phyloP scores from a whole-genome alignment of 2,797 vertebrate species.

The Ciconia nigra region DNA sequence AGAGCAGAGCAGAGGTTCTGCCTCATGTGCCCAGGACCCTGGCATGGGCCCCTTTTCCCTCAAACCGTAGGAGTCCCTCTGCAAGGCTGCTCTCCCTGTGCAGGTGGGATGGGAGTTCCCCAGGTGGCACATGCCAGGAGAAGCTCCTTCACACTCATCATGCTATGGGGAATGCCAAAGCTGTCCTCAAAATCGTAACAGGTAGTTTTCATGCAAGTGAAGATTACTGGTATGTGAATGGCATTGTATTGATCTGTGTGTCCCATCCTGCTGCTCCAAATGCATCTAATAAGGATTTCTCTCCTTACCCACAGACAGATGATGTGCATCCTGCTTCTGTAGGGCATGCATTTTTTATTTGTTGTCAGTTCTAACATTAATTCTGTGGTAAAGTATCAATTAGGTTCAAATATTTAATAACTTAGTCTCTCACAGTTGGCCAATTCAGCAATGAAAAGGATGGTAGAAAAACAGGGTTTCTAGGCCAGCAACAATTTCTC shows the following conservation, averaged over 20 bases:
- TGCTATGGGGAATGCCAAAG: neutral
- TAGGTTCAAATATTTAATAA: neutral
- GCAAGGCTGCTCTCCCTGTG: neutral
- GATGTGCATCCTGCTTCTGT: neutral
- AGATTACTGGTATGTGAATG: neutral
- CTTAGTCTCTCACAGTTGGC: neutral
- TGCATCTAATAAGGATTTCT: neutral
- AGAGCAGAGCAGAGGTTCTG: neutral
- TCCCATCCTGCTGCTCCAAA: neutral
- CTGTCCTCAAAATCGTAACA: neutral
- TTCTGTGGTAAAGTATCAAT: neutral
- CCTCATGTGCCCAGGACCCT: too few relatives aligned
- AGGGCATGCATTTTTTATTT: neutral
- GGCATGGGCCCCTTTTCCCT: neutral
- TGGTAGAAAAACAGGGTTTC: neutral
- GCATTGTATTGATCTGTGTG: neutral
- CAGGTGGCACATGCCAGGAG: rapidly evolving
- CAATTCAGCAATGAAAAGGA: neutral
- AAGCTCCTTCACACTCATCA: neutral
- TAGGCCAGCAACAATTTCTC: neutral
- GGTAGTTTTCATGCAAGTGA: neutral
- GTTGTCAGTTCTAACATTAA: neutral
- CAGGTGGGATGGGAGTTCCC: neutral
- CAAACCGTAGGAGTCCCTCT: rapidly evolving
- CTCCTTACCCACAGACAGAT: neutral